Base-by-base conservation (phyloP, 2,888 invertebrate genomes). In the Xanthorhoe spadicearia region DNA sequence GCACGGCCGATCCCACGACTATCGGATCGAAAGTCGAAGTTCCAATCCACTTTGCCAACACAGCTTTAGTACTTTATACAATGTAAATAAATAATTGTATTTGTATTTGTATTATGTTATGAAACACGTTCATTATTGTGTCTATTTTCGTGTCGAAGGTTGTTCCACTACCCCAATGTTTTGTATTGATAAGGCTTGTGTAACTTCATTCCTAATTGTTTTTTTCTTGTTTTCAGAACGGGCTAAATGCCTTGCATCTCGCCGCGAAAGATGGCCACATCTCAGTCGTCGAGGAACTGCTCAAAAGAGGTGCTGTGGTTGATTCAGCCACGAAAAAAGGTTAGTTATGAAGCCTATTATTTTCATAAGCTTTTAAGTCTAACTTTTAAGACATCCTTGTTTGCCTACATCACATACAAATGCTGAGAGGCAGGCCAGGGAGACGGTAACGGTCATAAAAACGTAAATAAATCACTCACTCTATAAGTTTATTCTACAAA, bases 321-420 rank as follows among this genome's bases (percentile, higher is more conserved):
- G 98, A 99, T 88, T 97, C 99, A 64, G 98, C 99, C 53, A 99
- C 99, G 53, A 99, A 98, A 94, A 99, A 99, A 94, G 99, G 99
- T 84, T 59, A 67, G 18, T 32, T 32, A 32, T 32, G 7, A 32
- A 7, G 32, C 32, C 32, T 32, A 7, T 32, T 32, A 32, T 32
- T 32, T 32, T 5, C 8, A 6, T 32, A 32, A 6, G 32, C 23
- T 23, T 23, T 23, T 23, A 23, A 23, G n/a, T n/a, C 23, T 23
- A 23, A 1, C 23, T 23, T 23, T 3, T 23, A 23, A 23, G 23
- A 23, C 23, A 1, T 23, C 23, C 4, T 23, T n/a, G n/a, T n/a
- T 23, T 23, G 23, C 23, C 2, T 23, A 23, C 23, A 1, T 23
- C 23, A 23, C 23, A 23, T 23, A 23, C 4, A 23, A 23, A 4